A percentile compares a stretch with the other conserved stretches of the same genome.
phyloP scores from a whole-genome alignment of 2,113 vertebrate genomes.

The Melozone crissalis region DNA sequence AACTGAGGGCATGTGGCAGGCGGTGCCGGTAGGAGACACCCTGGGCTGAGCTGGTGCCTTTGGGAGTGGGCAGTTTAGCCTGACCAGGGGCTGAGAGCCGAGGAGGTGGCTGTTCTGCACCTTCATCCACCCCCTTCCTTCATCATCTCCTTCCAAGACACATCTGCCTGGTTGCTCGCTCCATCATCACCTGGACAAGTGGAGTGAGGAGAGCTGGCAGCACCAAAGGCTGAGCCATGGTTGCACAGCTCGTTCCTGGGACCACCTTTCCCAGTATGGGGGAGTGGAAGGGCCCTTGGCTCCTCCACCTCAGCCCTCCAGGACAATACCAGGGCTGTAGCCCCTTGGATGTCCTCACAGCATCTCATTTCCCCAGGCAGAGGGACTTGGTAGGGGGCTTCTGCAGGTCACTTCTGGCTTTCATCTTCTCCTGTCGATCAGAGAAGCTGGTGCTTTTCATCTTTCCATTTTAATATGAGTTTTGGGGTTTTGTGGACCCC shows the following conservation, averaged over 20 bases:
- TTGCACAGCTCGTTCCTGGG: background rate
- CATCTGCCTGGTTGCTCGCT: background rate
- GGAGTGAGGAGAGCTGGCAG: background rate
- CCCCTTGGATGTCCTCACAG: background rate
- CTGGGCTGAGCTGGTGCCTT: background rate
- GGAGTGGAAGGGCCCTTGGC: background rate
- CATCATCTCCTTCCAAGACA: background rate
- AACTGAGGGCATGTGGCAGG: background rate
- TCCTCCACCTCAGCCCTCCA: background rate
- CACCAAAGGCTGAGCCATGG: background rate
- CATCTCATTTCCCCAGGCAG: background rate
- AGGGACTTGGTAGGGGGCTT: background rate
- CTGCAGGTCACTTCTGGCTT: background rate
- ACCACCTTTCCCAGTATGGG: accelerated
- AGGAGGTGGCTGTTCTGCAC: background rate
- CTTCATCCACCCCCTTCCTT: background rate
- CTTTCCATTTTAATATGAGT: background rate
- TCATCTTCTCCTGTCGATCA: background rate
- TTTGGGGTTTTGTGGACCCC: background rate
- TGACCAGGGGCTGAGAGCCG: background rate
- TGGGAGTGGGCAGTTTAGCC: background rate
- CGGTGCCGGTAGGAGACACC: background rate
- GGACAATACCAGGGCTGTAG: background rate
- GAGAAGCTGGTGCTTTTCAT: background rate
- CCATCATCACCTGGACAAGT: background rate